Percentiles rank a stretch among this genome's conserved stretches.
Evolutionary conservation across 1,140 invertebrate genomes (phyloP).

Genomic region (Caerostris darwini): DNA sequence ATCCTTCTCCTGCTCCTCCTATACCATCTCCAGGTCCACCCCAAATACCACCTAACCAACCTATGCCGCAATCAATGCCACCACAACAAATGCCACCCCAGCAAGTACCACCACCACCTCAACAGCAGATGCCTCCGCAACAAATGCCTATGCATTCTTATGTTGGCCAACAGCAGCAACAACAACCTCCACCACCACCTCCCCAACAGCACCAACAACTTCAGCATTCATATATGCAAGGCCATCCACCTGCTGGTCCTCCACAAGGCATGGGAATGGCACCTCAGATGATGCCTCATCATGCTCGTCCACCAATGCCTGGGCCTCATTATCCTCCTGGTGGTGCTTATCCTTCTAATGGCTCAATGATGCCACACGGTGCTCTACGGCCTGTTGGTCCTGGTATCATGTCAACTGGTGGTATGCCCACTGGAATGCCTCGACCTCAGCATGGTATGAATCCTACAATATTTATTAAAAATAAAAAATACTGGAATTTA

Average conservation of each 20-base stretch:
- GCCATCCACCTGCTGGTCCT: conserved; percentile 65
- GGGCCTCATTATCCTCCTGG: conserved; percentile 72
- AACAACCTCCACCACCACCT: conserved; percentile 57
- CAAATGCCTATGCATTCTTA: conserved; percentile 46
- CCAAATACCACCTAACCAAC: conserved; percentile 43
- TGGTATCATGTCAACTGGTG: conserved; percentile 65
- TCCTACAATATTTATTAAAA: background rate
- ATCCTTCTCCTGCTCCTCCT: conserved; percentile 71
- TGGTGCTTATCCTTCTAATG: conserved; percentile 68
- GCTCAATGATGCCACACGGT: conserved; percentile 69
- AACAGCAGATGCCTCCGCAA: conserved; percentile 71
- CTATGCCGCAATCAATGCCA: conserved; percentile 33
- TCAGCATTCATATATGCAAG: conserved; percentile 70
- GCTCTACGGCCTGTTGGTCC: conserved; percentile 61
- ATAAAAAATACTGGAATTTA: too few species aligned
- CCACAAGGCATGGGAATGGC: conserved; percentile 65
- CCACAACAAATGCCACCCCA: conserved; percentile 48
- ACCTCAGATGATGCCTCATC: conserved; percentile 72
- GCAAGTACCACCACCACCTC: conserved; percentile 55
- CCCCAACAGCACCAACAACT: conserved; percentile 73
- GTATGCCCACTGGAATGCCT: conserved; percentile 65
- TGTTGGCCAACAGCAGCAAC: conserved; percentile 73
- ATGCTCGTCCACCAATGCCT: conserved; percentile 54
- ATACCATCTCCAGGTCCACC: conserved; percentile 67
- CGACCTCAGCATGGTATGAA: conserved; percentile 64